Evolutionary conservation across 2,888 invertebrate genomes (phyloP).

Genomic region (Apoda limacodes): DNA sequence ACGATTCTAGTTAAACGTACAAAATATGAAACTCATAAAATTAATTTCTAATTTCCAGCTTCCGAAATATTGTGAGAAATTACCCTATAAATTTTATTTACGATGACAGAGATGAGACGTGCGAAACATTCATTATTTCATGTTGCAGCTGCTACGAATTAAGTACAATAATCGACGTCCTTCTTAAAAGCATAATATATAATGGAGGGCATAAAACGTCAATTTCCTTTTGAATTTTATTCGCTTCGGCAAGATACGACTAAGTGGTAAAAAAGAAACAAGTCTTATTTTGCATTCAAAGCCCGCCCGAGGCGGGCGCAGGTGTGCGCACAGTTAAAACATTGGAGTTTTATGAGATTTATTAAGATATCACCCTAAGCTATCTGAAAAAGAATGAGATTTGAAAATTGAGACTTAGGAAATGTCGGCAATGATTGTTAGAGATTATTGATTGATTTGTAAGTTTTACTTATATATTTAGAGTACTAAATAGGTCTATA

Average conservation of each 20-base stretch:
- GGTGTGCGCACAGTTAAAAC: conserved; percentile 61
- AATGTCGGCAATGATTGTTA: too few species aligned
- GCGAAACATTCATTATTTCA: conserved; percentile 7
- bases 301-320: conserved; percentile 51
- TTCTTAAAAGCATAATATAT: conserved; percentile 24
- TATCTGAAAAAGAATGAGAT: too few species aligned
- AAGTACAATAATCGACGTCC: conserved; percentile 22
- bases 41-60: too few species aligned
- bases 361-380: conserved; percentile 57
- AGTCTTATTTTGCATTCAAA: conserved; percentile 65
- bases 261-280: conserved; percentile 68
- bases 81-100: background rate
- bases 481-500: too few species aligned
- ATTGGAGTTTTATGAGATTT: conserved; percentile 66
- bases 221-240: conserved; percentile 55
- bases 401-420: too few species aligned
- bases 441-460: too few species aligned
- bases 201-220: conserved; percentile 40
- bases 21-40: too few species aligned
- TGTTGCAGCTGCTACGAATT: conserved; percentile 1
- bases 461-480: too few species aligned
- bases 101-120: conserved; percentile 2
- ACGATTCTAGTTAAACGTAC: too few species aligned
- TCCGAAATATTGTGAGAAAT: too few species aligned
- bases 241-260: conserved; percentile 47